Evolutionary conservation across 2,113 vertebrate species (phyloP).

Genomic region (Triplophysa dalaica): DNA sequence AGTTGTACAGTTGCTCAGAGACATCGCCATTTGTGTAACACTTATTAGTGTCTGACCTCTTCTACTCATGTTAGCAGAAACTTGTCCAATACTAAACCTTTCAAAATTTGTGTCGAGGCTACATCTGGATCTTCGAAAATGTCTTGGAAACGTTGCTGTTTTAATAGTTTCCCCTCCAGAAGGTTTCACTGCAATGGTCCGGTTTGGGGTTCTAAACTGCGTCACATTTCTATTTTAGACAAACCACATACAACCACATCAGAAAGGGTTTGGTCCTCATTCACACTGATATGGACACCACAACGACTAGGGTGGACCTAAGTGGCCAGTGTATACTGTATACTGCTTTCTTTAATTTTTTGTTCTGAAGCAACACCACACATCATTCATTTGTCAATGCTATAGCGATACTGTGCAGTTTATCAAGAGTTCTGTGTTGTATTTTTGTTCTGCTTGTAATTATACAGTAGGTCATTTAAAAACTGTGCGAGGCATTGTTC

Average conservation of each 20-base stretch:
- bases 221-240: slow-evolving; percentile 54
- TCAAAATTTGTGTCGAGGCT: background rate
- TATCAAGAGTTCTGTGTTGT: no score
- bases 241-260: slow-evolving; percentile 50
- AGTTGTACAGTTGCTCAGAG: slow-evolving; percentile 44
- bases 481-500: no score
- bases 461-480: no score
- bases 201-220: slow-evolving; percentile 52
- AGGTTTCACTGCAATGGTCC: slow-evolving; percentile 57
- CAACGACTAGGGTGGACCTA: slow-evolving; percentile 26
- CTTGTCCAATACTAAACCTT: no score
- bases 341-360: no score
- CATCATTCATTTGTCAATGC: no score
- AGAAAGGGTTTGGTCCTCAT: slow-evolving; percentile 46
- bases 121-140: slow-evolving; percentile 13
- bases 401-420: no score
- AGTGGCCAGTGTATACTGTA: background rate
- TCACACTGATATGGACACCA: slow-evolving; percentile 56
- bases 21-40: slow-evolving; percentile 49
- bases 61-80: slow-evolving; percentile 29
- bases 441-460: no score
- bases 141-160: background rate
- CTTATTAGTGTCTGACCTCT: slow-evolving; percentile 14
- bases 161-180: slow-evolving; percentile 60
- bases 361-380: no score